These are phyloP conservation scores for Mustela nigripes DNA, from an alignment of 2,113 vertebrate species.

Conservation along the genomic window DNA sequence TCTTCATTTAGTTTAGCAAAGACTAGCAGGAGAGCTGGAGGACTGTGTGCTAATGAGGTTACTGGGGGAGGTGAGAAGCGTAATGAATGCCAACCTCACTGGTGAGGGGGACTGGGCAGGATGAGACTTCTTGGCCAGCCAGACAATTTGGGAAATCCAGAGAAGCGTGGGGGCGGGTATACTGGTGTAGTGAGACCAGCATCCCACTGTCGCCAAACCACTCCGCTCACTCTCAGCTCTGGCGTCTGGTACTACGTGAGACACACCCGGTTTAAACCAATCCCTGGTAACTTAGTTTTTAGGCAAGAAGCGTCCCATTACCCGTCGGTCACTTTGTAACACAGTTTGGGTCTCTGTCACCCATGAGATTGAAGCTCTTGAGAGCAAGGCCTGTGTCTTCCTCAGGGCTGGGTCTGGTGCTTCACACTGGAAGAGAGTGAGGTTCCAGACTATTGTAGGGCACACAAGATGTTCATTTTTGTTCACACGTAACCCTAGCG, in stretches of 20 bases:
- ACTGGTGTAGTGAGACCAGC: background rate
- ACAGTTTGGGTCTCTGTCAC: background rate
- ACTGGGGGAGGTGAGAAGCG: background rate
- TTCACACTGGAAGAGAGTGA: background rate
- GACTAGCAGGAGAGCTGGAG: background rate
- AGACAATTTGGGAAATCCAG: background rate
- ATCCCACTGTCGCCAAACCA: background rate
- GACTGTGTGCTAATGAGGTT: slow-evolving; percentile 51
- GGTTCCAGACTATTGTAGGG: background rate
- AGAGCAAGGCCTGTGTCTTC: background rate
- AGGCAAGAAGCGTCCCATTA: background rate
- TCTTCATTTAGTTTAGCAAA: slow-evolving; percentile 50
- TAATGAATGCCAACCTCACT: slow-evolving; percentile 22
- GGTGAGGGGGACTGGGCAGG: background rate
- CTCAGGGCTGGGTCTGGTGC: background rate
- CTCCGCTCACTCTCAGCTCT: background rate
- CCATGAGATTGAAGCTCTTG: background rate
- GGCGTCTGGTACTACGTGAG: background rate
- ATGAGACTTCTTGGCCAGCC: background rate
- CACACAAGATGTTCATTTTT: background rate
- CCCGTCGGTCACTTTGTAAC: background rate
- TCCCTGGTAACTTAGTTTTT: background rate
- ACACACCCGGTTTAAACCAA: background rate
- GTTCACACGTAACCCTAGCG: background rate
- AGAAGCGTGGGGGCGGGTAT: background rate